These are phyloP conservation scores for Clistopyga incitator DNA, from an alignment of 2,888 invertebrate species.

Conservation along the genomic window DNA sequence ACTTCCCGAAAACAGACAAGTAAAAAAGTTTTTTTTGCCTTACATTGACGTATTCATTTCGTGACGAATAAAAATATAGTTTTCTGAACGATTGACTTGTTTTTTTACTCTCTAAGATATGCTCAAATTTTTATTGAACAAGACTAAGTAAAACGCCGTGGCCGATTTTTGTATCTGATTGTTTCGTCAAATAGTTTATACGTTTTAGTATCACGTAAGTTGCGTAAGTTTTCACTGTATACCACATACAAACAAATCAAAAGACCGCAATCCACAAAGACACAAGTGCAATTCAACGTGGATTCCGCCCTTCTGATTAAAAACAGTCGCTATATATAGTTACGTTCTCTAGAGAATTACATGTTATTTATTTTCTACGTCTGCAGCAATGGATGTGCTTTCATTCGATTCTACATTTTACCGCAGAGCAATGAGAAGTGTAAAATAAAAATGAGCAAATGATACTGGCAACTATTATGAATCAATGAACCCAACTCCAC, in stretches of 20 bases:
- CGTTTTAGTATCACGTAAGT: neutral
- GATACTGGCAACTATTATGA: neutral
- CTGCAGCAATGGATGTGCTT: conserved; percentile 13
- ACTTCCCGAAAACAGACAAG: too few relatives aligned
- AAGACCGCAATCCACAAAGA: neutral
- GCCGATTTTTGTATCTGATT: neutral
- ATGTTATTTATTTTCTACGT: conserved; percentile 55
- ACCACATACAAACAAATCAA: neutral
- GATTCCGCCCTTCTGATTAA: neutral
- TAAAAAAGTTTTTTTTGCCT: too few relatives aligned
- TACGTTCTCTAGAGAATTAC: conserved; percentile 34
- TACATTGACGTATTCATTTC: too few relatives aligned
- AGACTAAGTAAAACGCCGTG: too few relatives aligned
- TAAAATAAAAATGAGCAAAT: neutral
- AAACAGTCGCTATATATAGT: conserved; percentile 9
- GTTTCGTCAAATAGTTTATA: neutral
- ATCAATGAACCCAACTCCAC: neutral
- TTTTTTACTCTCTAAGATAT: too few relatives aligned
- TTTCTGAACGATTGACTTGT: too few relatives aligned
- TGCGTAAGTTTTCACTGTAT: conserved; percentile 5
- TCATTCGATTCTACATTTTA: conserved; percentile 3
- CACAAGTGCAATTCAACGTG: neutral
- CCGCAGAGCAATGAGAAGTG: neutral
- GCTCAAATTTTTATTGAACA: neutral
- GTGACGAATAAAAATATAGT: too few relatives aligned